These are phyloP conservation scores for Eudyptes chrysolophus DNA, from an alignment of 2,113 vertebrate genomes.

Conservation along the genomic window DNA sequence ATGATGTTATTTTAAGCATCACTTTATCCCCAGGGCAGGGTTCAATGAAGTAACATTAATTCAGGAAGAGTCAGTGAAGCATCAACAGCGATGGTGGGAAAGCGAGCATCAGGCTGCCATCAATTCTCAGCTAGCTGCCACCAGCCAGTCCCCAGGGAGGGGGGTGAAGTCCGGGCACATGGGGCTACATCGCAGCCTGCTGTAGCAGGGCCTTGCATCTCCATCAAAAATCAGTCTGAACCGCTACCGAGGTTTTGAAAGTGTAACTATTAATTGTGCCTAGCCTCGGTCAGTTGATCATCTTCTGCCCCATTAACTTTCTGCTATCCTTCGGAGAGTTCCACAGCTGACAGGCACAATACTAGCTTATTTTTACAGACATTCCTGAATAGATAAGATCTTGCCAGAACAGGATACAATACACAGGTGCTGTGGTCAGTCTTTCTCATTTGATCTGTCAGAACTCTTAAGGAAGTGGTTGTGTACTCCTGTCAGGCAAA, in stretches of 20 bases:
- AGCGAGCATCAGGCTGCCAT: neutral
- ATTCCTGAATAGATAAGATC: rapidly evolving
- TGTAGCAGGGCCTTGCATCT: neutral
- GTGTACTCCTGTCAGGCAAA: rapidly evolving
- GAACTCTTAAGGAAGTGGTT: neutral
- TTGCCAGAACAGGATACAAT: rapidly evolving
- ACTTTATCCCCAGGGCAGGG: neutral
- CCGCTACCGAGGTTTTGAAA: neutral
- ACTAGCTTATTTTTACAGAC: rapidly evolving
- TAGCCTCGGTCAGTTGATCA: neutral
- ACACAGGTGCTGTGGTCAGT: neutral
- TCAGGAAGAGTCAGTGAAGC: neutral
- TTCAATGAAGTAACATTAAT: neutral
- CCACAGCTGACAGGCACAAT: neutral
- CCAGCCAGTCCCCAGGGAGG: neutral
- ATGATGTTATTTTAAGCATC: slow-evolving; percentile 7
- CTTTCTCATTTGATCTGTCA: neutral
- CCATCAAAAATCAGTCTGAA: rapidly evolving
- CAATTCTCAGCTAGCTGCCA: neutral
- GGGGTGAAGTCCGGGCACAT: rapidly evolving
- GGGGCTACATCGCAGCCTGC: neutral
- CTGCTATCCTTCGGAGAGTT: neutral
- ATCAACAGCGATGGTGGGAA: neutral
- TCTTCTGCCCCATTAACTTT: neutral
- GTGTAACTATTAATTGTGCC: neutral